Evolutionary conservation across 2,797 vertebrate species (phyloP).

Genomic region (Phrynocephalus vlangalii): DNA sequence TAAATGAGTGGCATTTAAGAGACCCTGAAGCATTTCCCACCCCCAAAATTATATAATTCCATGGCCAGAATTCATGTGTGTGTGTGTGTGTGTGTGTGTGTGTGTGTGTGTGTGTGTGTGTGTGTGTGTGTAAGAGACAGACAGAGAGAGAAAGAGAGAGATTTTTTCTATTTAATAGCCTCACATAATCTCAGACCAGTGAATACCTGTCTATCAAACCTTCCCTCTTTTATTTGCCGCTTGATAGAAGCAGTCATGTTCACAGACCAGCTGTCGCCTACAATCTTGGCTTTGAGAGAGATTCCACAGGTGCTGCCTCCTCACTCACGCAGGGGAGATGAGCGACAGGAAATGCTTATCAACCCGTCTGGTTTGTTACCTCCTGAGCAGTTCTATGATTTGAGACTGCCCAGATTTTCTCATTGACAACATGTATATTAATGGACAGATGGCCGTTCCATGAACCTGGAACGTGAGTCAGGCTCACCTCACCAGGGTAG

Average conservation of each 20-base stretch:
- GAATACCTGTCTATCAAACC: background rate
- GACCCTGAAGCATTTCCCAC: too few relatives aligned
- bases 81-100: too few relatives aligned
- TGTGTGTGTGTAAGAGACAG: too few relatives aligned
- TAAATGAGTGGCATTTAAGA: too few relatives aligned
- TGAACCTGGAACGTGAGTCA: background rate
- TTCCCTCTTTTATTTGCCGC: background rate
- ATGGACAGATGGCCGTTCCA: background rate
- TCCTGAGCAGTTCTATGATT: background rate
- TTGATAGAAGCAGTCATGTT: background rate
- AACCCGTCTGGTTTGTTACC: background rate
- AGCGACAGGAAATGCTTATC: background rate
- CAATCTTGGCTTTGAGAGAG: too few relatives aligned
- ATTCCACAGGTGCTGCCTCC: background rate
- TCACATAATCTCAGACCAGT: background rate
- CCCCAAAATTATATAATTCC: too few relatives aligned
- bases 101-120: too few relatives aligned
- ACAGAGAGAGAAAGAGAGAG: too few relatives aligned
- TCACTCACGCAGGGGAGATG: background rate
- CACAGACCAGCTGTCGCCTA: background rate
- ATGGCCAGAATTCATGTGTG: too few relatives aligned
- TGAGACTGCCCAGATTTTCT: background rate
- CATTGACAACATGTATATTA: background rate
- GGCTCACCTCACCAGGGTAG: background rate
- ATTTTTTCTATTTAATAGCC: too few relatives aligned